These are phyloP conservation scores for Drosophila anomalipes DNA, from an alignment of 2,888 invertebrate genomes.

Conservation along the genomic window DNA sequence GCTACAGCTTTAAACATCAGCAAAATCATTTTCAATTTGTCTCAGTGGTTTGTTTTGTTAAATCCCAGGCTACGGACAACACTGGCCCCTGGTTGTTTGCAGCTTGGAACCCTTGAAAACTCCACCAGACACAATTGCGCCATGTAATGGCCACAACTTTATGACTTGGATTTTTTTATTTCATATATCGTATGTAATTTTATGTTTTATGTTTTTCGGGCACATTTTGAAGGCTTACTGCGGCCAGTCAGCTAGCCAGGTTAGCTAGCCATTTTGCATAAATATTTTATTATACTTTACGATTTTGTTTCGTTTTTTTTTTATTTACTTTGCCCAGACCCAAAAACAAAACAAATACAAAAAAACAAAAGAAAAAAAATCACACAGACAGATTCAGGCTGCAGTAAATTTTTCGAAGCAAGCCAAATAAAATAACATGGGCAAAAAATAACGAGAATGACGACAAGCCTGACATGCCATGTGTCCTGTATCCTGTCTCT, in stretches of 20 bases:
- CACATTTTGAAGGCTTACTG: conserved; percentile 44
- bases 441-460: conserved; percentile 57
- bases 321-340: conserved; percentile 49
- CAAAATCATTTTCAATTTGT: conserved; percentile 53
- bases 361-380: conserved; percentile 3
- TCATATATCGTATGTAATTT: conserved; percentile 64
- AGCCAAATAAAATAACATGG: conserved; percentile 64
- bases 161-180: conserved; percentile 66
- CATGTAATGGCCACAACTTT: conserved; percentile 62
- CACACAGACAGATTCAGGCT: conserved; percentile 34
- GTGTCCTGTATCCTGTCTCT: conserved; percentile 53
- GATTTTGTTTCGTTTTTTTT: conserved; percentile 70
- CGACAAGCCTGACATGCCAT: conserved; percentile 74
- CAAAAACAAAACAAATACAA: conserved; percentile 12
- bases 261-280: conserved; percentile 69
- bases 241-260: conserved; percentile 42
- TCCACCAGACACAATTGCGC: conserved; percentile 30
- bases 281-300: conserved; percentile 73
- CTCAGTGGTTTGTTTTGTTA: conserved; percentile 33
- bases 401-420: conserved; percentile 48
- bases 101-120: conserved; percentile 25
- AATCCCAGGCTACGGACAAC: background rate
- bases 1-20: conserved; percentile 12
- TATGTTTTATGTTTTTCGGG: conserved; percentile 66
- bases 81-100: background rate